Evolutionary conservation across 35 echinoderm and acorn worm genomes (phyloP).

Genomic region (Lytechinus pictus): DNA sequence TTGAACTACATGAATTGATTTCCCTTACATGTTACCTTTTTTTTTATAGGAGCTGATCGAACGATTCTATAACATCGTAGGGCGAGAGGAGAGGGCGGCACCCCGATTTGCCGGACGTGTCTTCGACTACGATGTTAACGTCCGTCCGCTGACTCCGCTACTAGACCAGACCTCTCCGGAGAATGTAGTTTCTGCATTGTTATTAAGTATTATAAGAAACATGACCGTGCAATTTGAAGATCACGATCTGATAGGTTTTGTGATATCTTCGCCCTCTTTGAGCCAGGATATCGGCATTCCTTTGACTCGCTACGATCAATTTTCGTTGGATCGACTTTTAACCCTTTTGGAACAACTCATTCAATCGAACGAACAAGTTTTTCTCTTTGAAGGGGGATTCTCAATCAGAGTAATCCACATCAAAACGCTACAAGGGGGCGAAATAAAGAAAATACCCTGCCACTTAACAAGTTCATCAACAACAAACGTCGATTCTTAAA

Average conservation of each 20-base stretch:
- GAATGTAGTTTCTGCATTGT: not conserved
- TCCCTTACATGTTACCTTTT: no score
- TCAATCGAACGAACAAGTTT: slow-evolving; percentile 28
- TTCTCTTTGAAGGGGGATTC: not conserved
- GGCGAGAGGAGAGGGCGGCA: no score
- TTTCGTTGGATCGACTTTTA: not conserved
- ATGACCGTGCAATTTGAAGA: not conserved
- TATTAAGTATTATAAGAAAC: not conserved
- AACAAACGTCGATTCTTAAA: not conserved
- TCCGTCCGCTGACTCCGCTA: not conserved
- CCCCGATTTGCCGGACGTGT: not conserved
- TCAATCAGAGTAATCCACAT: not conserved
- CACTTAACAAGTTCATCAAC: not conserved
- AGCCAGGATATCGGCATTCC: not conserved
- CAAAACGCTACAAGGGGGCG: not conserved
- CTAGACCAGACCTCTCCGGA: not conserved
- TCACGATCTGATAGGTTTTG: slow-evolving; percentile 22
- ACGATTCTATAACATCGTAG: no score
- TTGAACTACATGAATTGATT: no score
- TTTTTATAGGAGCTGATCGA: no score
- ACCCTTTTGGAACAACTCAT: not conserved
- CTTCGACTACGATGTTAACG: not conserved
- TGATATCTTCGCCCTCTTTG: not conserved
- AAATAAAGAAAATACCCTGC: not conserved
- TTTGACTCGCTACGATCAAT: not conserved